Evolutionary conservation across 2,797 vertebrate species (phyloP).

Genomic region (Pangasius macronema): DNA sequence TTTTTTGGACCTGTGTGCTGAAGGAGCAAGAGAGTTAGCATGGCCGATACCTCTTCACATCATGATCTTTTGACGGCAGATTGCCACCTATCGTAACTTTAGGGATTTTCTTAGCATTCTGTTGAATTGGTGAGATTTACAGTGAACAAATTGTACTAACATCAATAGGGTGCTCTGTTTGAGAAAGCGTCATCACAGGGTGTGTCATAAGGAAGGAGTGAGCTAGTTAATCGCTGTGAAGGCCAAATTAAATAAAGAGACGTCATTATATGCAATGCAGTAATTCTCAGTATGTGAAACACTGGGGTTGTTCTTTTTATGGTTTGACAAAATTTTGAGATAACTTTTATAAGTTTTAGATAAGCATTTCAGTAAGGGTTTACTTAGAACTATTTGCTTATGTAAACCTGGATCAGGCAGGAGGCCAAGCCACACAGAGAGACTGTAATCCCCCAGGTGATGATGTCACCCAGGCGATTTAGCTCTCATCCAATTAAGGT

Average conservation of each 20-base stretch:
- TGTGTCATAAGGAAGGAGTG: conserved; percentile 4
- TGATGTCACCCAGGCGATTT: conserved; percentile 68
- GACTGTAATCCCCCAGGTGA: conserved; percentile 64
- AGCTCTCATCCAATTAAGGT: conserved; percentile 74
- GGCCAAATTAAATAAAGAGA: conserved; percentile 21
- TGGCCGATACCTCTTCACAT: background rate
- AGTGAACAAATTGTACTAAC: background rate
- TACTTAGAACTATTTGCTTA: background rate
- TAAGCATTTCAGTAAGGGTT: background rate
- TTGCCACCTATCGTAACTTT: background rate
- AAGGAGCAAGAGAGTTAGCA: conserved; percentile 6
- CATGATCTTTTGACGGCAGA: background rate
- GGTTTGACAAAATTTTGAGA: background rate
- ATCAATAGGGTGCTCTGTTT: conserved; percentile 6
- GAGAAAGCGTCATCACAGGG: background rate
- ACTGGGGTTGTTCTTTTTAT: background rate
- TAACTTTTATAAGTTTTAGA: background rate
- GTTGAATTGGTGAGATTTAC: background rate
- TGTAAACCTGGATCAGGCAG: conserved; percentile 38
- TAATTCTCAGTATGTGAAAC: background rate
- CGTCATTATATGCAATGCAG: background rate
- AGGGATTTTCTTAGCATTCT: background rate
- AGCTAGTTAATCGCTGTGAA: conserved; percentile 3
- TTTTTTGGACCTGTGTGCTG: background rate
- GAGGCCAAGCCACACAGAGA: conserved; percentile 34